phyloP scores from a whole-genome alignment of 92 coral and sea anemone species.

The Epizoanthus scotinus region DNA sequence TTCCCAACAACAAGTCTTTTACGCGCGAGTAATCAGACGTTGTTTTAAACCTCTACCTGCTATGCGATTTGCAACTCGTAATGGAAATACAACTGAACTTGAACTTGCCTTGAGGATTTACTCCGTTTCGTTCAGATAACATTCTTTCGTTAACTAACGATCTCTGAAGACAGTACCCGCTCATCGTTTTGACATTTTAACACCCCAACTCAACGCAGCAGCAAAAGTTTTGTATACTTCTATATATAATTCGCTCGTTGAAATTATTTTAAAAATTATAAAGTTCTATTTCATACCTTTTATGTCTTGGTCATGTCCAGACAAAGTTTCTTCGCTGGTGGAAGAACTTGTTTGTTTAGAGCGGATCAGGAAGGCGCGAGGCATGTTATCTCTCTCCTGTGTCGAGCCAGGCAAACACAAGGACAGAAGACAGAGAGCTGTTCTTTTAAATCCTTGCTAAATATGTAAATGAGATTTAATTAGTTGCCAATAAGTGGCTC shows the following conservation, averaged over 20 bases:
- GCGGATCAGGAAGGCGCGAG: constrained; percentile 84
- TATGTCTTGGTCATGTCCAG: constrained; percentile 24
- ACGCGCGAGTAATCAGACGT: constrained; percentile 42
- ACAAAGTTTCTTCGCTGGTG: constrained; percentile 17
- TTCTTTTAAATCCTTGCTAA: constrained; percentile 65
- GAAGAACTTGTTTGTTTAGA: constrained; percentile 49
- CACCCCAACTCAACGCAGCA: neutral
- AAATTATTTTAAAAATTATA: neutral
- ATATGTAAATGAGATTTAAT: constrained; percentile 84
- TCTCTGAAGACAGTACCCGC: neutral
- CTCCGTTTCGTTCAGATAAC: neutral
- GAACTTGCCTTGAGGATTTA: neutral
- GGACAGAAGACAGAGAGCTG: constrained; percentile 58
- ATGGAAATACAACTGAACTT: constrained; percentile 4
- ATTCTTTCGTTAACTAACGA: neutral
- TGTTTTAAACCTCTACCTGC: constrained; percentile 24
- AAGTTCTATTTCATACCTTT: constrained; percentile 41
- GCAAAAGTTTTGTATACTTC: neutral
- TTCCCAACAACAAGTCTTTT: constrained; percentile 33
- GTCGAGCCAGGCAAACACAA: constrained; percentile 4
- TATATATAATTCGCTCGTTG: neutral
- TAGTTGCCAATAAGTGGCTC: constrained; percentile 52
- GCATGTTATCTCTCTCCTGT: constrained; percentile 51
- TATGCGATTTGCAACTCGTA: constrained; percentile 19
- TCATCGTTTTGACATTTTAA: constrained; percentile 11